Base-by-base conservation (phyloP, 1,140 invertebrate species). In the Drosophila nigromelanica region DNA sequence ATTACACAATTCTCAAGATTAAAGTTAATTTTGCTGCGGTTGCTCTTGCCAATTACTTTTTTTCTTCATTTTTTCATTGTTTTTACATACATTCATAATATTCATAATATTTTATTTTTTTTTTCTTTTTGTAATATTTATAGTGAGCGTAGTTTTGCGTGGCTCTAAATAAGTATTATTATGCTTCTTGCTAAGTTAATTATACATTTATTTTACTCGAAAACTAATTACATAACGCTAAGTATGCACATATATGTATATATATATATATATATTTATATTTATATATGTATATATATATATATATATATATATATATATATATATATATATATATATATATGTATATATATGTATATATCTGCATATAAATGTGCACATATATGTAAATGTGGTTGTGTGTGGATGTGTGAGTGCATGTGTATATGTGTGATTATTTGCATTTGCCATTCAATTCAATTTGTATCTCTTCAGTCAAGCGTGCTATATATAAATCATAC, bases 221-320 rank as follows among this genome's bases (percentile, higher is more conserved):
- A 58, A 77, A 70, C 62, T 89, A 87, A 89, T 87, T 89, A 87
- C 79, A 89, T 79, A 89, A 87, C 73, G 75, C 82, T 87, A 87
- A 56, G 50, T 50, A 76, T 82, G 55, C 52, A 55, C 27, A 42
- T 39, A 55, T 55, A 55, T 55, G 11, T 39, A n/a, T 39, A 18
- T 54, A 62, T 78, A 79, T 67, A 67, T 51, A 18, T 50, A 62
- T 50, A 72, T 82, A 68, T 73, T 47, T 30, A 18, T 55, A 72
- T 82, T 76, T 70, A 67, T 52, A 33, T 56, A 51, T 43, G 55
- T 61, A 63, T n/a, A n/a, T n/a, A n/a, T n/a, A n/a, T n/a, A n/a
- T n/a, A n/a, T n/a, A n/a, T n/a, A n/a, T n/a, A n/a, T n/a, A n/a
- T n/a, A 42, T 39, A 55, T 55, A 55, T 55, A n/a, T 39, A n/a